Evolutionary conservation across 1,140 invertebrate species (phyloP), one percentile per base, ranked within the genome.

Genomic region (Drosophila rhopaloa): DNA sequence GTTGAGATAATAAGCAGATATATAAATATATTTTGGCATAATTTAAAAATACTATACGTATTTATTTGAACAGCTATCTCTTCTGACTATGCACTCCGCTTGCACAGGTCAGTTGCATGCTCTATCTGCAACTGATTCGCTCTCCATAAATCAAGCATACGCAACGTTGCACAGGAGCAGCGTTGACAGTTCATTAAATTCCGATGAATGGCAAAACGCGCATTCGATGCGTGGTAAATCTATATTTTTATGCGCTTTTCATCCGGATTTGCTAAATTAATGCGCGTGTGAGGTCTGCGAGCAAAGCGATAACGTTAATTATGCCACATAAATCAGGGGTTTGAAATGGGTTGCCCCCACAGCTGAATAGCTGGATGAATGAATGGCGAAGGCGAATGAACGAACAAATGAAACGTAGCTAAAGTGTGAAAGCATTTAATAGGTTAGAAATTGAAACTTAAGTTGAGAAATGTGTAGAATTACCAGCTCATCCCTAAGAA

Each of bases 121-220:
- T n/a, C 29, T 47, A 54, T 61, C 68, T 73, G 70, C 24, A 32
- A 47, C 47, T 59, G 61, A 43, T 77, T 57, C 43, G 11, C 43
- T 47, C 41, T 14, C 73, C 79, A 86, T 85, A 86, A 86, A 86
- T 88, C 82, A 88, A 71, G 46, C 76, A 86, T 83, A 88, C 82
- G 83, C 83, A 50, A 68, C 75, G 82, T 68, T 86, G 75, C 75
- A 50, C 60, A 32, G 47, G 50, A 32, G 29, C 56, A 32, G 68
- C 62, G 72, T 76, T 86, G 83, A 88, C 82, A 86, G 79, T 82
- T 82, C 83, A 79, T 86, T 82, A 86, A 86, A 82, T 79, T 88
- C 62, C 50, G 70, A 79, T 86, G 75, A 76, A 79, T 76, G 66
- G 59, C 70, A 51, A 53, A 67, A 53, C 41, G 47, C 35, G 51